Base-by-base conservation (phyloP, 2,113 vertebrate species). In the Zosterops pallidus region DNA sequence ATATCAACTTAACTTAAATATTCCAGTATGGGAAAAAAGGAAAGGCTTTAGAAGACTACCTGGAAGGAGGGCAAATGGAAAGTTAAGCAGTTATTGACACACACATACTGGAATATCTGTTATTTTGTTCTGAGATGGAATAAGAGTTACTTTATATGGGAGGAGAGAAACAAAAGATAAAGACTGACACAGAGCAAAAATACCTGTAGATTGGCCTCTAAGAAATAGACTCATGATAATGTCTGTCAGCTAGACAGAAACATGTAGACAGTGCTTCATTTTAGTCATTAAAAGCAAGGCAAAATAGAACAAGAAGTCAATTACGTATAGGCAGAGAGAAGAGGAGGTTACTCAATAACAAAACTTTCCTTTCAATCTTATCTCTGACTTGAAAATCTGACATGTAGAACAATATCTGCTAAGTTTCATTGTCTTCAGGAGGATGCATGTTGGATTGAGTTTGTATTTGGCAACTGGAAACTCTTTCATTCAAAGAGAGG, bases 401-500 rank as follows among this genome's bases (percentile, higher is more conserved):
- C 41, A 71, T 28, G 23, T 69, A 79, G 75, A 92, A 95, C 78
- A 95, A 94, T 80, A 33, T 69, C 63, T 2, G 6, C 37, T 65
- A 44, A 63, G 35, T 70, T 91, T 90, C 84, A 80, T 83, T 96
- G 75, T 94, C 82, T 94, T 89, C 85, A 57, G 33, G 52, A 85
- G 71, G 46, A 55, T 88, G 47, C 0, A 0, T 69, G 50, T 90
- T 60, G 93, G 84, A 88, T 31, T 90, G 19, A 65, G 52, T 95
- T 92, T 89, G 47, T 70, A 76, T 96, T 87, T 94, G 69, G 53
- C 44, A 95, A 82, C 55, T 91, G 59, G 78, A 95, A 95, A 77
- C 42, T 50, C 56, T 59, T 86, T 75, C 72, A 88, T 86, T 94
- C 47, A 70, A 50, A 95, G 50, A 83, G 16, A 63, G 55, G 39